Conservation (phyloP, 2,888 invertebrate species). For the Lithophane leautieri region DNA sequence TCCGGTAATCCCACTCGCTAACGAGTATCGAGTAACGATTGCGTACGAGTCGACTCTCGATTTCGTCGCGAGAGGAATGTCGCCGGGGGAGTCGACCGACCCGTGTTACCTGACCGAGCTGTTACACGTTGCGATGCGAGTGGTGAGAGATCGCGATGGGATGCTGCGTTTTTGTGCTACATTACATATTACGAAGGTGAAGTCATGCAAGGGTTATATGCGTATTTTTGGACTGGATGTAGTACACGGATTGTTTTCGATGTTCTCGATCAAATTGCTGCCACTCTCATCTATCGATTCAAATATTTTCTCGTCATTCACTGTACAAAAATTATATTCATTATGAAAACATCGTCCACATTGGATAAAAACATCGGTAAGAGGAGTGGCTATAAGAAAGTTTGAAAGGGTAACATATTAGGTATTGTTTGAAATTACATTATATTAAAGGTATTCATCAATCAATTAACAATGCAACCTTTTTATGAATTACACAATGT, state of each 20-base stretch:
- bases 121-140: slow-evolving; percentile 64
- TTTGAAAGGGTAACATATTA: slow-evolving; percentile 35
- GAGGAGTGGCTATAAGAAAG: slow-evolving; percentile 9
- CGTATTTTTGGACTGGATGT: slow-evolving; percentile 7
- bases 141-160: slow-evolving; percentile 63
- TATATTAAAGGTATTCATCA: slow-evolving; percentile 25
- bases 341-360: slow-evolving; percentile 37
- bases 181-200: slow-evolving; percentile 44
- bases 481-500: slow-evolving; percentile 35
- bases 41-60: slow-evolving; percentile 80
- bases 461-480: slow-evolving; percentile 37
- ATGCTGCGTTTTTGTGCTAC: slow-evolving; percentile 58
- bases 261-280: neutral
- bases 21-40: slow-evolving; percentile 68
- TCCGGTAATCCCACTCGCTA: slow-evolving; percentile 74
- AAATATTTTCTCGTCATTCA: slow-evolving; percentile 15
- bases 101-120: slow-evolving; percentile 69
- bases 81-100: slow-evolving; percentile 72
- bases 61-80: slow-evolving; percentile 81
- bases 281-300: neutral
- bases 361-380: slow-evolving; percentile 15
- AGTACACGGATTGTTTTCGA: neutral
- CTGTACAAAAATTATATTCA: slow-evolving; percentile 33
- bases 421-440: slow-evolving; percentile 37
- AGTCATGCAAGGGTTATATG: slow-evolving; percentile 8